Base-by-base conservation (phyloP, 1,140 invertebrate species). In the Sweltsa coloradensis region DNA sequence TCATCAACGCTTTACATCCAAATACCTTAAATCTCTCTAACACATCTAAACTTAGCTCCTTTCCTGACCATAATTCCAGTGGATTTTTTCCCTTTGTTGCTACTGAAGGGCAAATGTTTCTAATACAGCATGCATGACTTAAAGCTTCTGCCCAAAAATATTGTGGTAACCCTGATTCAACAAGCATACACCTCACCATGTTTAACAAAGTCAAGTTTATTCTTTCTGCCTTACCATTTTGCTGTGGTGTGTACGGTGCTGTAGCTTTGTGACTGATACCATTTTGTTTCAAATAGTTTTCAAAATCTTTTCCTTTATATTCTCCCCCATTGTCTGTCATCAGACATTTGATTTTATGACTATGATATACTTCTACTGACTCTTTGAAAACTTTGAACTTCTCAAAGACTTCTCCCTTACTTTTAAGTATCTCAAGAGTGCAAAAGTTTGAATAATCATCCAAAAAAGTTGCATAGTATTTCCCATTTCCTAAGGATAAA, bases 81-180 rank as follows among this genome's bases (percentile, higher is more conserved):
- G 57, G 55, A 14, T 42, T 58, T 16, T 31, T 45, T 3, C 21
- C 16, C 14, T 5, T 40, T 13, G 11, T 13, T 3, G 23, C 24
- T 26, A 36, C 50, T 7, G 5, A 49, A 18, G 49, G 34, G 4
- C 19, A 11, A 16, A 40, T 13, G 36, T 55, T 55, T n/a, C 24
- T 19, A 16, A 55, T 7, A 26, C 59, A 56, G 13, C 41, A 37
- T 2, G 58, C 52, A 5, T 51, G 42, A n/a, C 34, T 47, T 11
- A 56, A 29, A 18, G 53, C 56, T 47, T 60, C 56, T 16, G 50
- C 34, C 54, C 59, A 58, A 39, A 57, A 40, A 2, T 26, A 27
- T 24, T 53, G 47, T 22, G 53, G 47, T 7, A n/a, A n/a, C n/a
- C 43, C 41, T n/a, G 53, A 19, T 34, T 54, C 41, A 3, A 54